Conservation (phyloP, 2,888 invertebrate genomes). For the Ennomos quercinarius region DNA sequence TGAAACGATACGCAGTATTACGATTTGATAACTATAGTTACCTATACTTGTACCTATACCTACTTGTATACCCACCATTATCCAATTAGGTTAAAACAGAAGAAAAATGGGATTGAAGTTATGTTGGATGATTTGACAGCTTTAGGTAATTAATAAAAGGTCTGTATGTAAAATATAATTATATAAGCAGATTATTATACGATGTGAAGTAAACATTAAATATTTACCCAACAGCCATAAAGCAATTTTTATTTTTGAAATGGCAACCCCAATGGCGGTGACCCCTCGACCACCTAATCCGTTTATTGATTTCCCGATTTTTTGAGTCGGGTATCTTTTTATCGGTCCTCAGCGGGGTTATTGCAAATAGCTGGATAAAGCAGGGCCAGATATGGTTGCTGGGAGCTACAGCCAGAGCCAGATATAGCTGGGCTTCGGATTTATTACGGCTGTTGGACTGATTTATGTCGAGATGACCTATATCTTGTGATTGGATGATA, state of each 20-base stretch:
- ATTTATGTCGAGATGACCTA: slow-evolving; percentile 33
- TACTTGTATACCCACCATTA: too few relatives aligned
- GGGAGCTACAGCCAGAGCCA: slow-evolving; percentile 13
- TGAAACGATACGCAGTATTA: too few relatives aligned
- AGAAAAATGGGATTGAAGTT: too few relatives aligned
- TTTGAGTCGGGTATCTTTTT: slow-evolving; percentile 41
- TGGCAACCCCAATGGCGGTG: slow-evolving; percentile 16
- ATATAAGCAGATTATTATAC: too few relatives aligned
- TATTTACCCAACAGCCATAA: too few relatives aligned
- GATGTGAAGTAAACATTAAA: too few relatives aligned
- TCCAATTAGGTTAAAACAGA: too few relatives aligned
- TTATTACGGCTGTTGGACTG: slow-evolving; percentile 33
- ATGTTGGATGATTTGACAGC: too few relatives aligned
- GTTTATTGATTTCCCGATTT: slow-evolving; percentile 46
- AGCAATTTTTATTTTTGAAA: slow-evolving; percentile 10
- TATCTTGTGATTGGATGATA: slow-evolving; percentile 33
- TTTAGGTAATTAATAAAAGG: slow-evolving; percentile 1
- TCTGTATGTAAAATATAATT: background rate
- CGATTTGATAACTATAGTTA: too few relatives aligned
- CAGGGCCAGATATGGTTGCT: slow-evolving; percentile 30
- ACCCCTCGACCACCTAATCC: slow-evolving; percentile 39
- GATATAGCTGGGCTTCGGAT: slow-evolving; percentile 33
- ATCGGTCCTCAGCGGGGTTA: slow-evolving; percentile 32
- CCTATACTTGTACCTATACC: too few relatives aligned
- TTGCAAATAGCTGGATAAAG: slow-evolving; percentile 35